Percentiles rank a stretch among this genome's conserved stretches.
phyloP scores from a whole-genome alignment of 2,888 invertebrate genomes.

The Eupithecia subumbrata region DNA sequence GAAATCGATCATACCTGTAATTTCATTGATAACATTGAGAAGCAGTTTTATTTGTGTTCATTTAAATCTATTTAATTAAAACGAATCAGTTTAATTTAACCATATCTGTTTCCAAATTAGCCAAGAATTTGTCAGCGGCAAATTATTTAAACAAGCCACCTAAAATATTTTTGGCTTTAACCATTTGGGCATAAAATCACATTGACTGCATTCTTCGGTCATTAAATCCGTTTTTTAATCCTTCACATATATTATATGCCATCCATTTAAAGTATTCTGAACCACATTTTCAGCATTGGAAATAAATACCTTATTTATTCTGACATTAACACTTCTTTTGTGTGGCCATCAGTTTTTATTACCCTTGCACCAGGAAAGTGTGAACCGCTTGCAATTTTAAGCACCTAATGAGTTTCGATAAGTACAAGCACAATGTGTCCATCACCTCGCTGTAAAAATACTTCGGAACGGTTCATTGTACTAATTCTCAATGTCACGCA shows the following conservation, averaged over 20 bases:
- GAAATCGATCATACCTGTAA: not conserved
- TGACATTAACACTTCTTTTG: constrained; percentile 1
- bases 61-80: not conserved
- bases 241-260: constrained; percentile 2
- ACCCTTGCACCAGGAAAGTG: not conserved
- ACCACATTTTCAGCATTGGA: not conserved
- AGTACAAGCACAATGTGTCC: not conserved
- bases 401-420: not conserved
- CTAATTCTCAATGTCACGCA: not conserved
- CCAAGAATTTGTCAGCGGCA: constrained; percentile 16
- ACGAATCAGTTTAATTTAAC: constrained; percentile 18
- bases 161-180: constrained; percentile 31
- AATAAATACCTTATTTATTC: not conserved
- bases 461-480: not conserved
- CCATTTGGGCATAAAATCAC: constrained; percentile 16
- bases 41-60: not conserved
- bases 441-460: constrained; percentile 3
- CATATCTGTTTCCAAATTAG: constrained; percentile 19
- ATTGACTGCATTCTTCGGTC: constrained; percentile 8
- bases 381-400: not conserved
- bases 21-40: not conserved
- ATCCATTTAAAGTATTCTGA: not conserved
- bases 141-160: constrained; percentile 37
- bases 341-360: not conserved
- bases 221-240: constrained; percentile 6